Base-by-base conservation (phyloP, 1,140 invertebrate species). In the Tetramorium alpestre region DNA sequence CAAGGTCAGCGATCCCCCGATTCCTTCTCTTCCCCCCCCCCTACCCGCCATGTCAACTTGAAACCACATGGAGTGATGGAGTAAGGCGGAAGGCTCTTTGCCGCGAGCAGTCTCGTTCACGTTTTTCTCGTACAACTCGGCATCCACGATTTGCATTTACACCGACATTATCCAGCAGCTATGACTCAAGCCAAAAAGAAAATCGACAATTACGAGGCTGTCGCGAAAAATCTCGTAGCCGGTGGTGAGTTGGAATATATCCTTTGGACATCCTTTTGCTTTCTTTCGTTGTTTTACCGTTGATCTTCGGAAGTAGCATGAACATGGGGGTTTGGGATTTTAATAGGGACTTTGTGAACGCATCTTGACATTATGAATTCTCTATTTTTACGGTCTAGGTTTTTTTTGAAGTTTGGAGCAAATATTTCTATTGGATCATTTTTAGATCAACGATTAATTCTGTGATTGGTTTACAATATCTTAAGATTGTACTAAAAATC, bases 171-270 rank as follows among this genome's bases (percentile, higher is more conserved):
- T 28, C 2, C 22, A 41, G 44, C n/a, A 18, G 49, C 25, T n/a
- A 80, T 80, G 77, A n/a, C 16, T 0, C 62, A 51, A 41, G 10
- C 47, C 2, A 25, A 80, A 18, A 54, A 80, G 2, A 67, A 80
- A 54, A 16, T 0, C 8, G 16, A 25, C 11, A 67, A 25, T 25
- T 54, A 54, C 4, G 18, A 80, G 33, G 10, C 8, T 7, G 22
- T 80, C 8, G 3, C 54, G 5, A 80, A 67, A 67, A 80, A 41
- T 41, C n/a, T 80, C 0, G 3, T 67, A 54, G 77, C 77, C 7
- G 77, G 77, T 13, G 77, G 77, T 80, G 8, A 80, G 77, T 80
- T 18, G 44, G 13, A 76, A 33, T 62, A 33, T 62, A 33, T 62
- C 18, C 56, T 47, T 76, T 3, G 56, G 7, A 76, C 22, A 64